Conservation (phyloP, 2,113 vertebrate species). For the Murina feae region DNA sequence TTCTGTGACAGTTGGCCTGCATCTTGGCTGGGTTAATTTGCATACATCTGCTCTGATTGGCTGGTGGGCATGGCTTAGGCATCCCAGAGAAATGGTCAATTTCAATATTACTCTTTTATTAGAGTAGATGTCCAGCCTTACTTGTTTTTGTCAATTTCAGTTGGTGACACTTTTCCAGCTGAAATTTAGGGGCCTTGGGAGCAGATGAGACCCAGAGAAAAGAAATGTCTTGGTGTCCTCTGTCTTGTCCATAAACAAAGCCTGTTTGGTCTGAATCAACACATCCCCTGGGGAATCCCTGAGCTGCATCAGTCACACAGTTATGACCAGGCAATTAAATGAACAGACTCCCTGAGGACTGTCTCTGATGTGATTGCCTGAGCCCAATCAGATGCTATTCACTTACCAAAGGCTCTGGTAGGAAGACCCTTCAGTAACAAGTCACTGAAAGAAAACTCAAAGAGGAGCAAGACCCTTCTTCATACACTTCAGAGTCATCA, state of each 20-base stretch:
- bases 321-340: not conserved
- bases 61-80: too few species aligned
- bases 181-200: not conserved
- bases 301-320: not conserved
- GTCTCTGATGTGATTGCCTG: not conserved
- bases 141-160: not conserved
- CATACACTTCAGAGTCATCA: too few species aligned
- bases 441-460: not conserved
- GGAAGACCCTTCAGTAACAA: not conserved
- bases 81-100: too few species aligned
- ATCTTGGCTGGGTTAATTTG: too few species aligned
- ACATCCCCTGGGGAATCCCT: not conserved
- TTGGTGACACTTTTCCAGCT: not conserved
- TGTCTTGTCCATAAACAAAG: not conserved
- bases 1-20: too few species aligned
- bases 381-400: not conserved
- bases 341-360: not conserved
- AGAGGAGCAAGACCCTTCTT: not conserved
- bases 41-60: too few species aligned
- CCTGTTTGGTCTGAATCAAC: not conserved
- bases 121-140: not conserved
- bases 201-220: not conserved
- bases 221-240: not conserved
- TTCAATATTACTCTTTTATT: too few species aligned
- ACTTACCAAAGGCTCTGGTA: not conserved